Evolutionary conservation across 2,797 vertebrate species (phyloP).

Genomic region (Sebastes wilsoni): DNA sequence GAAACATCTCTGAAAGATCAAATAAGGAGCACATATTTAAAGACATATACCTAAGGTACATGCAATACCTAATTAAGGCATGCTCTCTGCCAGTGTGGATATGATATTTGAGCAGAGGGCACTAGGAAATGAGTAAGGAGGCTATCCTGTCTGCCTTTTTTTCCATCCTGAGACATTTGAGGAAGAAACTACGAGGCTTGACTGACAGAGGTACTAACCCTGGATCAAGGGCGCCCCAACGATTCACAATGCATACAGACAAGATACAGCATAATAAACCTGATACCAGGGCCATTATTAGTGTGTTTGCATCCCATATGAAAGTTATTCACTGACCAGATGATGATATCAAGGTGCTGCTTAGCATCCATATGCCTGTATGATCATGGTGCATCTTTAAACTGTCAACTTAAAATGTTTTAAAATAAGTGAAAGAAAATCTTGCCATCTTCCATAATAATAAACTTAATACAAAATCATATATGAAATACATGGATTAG

Average conservation of each 20-base stretch:
- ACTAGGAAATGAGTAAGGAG: constrained; percentile 58
- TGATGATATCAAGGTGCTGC: constrained; percentile 20
- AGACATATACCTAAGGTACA: constrained; percentile 49
- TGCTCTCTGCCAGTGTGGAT: constrained; percentile 62
- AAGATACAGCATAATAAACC: constrained; percentile 26
- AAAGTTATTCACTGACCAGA: constrained; percentile 32
- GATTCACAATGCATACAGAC: constrained; percentile 38
- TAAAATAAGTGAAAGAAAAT: constrained; percentile 20
- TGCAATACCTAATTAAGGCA: constrained; percentile 66
- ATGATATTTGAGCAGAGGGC: constrained; percentile 64
- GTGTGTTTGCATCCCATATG: background rate
- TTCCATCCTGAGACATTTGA: constrained; percentile 56
- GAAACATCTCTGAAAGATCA: constrained; percentile 51
- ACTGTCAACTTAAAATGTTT: constrained; percentile 11
- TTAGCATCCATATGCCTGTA: constrained; percentile 2
- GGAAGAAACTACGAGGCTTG: constrained; percentile 46
- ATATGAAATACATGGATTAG: background rate
- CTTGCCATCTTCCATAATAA: constrained; percentile 17
- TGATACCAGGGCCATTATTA: constrained; percentile 2
- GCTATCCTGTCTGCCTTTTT: constrained; percentile 38
- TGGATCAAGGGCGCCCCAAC: constrained; percentile 45
- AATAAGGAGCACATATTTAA: constrained; percentile 62
- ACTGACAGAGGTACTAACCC: constrained; percentile 48
- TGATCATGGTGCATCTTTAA: constrained; percentile 20
- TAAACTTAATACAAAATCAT: constrained; percentile 12